A percentile compares a stretch with the other conserved stretches of the same genome.
Evolutionary conservation across 1,140 invertebrate genomes (phyloP).

Genomic region (Leptestheria dahalacensis): DNA sequence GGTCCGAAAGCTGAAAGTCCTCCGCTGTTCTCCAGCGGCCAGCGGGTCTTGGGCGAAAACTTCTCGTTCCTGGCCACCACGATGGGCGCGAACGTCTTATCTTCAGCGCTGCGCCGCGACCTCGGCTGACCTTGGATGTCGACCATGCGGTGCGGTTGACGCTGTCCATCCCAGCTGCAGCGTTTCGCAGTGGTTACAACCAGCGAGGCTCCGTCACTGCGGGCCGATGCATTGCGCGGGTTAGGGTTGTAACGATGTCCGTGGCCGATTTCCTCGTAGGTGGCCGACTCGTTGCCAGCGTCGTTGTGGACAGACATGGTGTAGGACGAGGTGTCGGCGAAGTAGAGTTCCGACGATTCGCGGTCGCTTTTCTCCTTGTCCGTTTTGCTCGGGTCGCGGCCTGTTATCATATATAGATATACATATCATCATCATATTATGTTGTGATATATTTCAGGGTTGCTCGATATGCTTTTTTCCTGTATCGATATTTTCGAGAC

Average conservation of each 20-base stretch:
- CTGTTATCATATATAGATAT: neutral
- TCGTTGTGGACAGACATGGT: conserved; percentile 51
- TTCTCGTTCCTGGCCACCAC: conserved; percentile 4
- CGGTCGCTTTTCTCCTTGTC: neutral
- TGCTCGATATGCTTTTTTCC: no score
- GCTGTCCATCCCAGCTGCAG: conserved; percentile 2
- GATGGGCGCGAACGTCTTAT: conserved; percentile 7
- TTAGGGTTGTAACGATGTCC: conserved; percentile 10
- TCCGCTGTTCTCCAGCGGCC: neutral
- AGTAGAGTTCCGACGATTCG: conserved; percentile 46
- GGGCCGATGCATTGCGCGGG: neutral
- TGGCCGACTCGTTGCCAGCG: conserved; percentile 17
- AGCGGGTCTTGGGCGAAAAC: neutral
- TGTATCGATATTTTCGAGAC: no score
- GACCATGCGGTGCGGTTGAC: neutral
- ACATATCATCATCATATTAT: no score
- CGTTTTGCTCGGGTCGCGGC: neutral
- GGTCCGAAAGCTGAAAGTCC: neutral
- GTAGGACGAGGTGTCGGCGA: conserved; percentile 62
- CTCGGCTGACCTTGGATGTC: neutral
- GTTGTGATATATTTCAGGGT: no score
- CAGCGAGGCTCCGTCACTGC: neutral
- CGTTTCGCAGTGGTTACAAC: no score
- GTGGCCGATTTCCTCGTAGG: conserved; percentile 16
- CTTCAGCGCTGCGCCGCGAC: conserved; percentile 7